Evolutionary conservation across 2,113 vertebrate species (phyloP).

Genomic region (Hucho hucho): DNA sequence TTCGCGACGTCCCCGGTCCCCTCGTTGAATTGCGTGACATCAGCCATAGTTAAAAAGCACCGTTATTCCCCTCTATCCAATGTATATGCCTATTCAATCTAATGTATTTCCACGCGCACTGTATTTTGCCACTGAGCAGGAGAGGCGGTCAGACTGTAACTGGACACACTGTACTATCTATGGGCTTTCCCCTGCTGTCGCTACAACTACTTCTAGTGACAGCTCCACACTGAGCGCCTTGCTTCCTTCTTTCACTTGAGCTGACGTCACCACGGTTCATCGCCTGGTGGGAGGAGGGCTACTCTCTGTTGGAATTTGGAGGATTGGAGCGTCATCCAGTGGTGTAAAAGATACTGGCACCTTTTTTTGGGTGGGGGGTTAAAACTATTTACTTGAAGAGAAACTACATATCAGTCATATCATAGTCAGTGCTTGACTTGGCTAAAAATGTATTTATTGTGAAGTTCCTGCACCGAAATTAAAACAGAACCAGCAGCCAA

Average conservation of each 20-base stretch:
- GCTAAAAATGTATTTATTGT: too few species aligned
- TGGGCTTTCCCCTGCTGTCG: slow-evolving; percentile 57
- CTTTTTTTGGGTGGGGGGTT: too few species aligned
- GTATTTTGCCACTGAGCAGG: slow-evolving; percentile 25
- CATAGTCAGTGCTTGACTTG: too few species aligned
- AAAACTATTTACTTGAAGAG: too few species aligned
- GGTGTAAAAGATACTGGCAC: slow-evolving; percentile 1
- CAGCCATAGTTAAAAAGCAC: slow-evolving; percentile 79
- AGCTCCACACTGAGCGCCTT: slow-evolving; percentile 34
- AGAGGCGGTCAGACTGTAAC: slow-evolving; percentile 21
- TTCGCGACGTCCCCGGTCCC: slow-evolving; percentile 83
- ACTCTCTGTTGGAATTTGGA: background rate
- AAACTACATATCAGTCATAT: too few species aligned
- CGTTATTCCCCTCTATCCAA: slow-evolving; percentile 20
- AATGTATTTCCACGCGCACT: slow-evolving; percentile 20
- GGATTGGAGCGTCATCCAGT: slow-evolving; percentile 37
- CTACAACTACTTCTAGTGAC: slow-evolving; percentile 57
- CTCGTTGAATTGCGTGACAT: slow-evolving; percentile 79
- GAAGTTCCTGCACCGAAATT: too few species aligned
- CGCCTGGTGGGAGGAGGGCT: slow-evolving; percentile 37
- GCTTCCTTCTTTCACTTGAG: slow-evolving; percentile 51
- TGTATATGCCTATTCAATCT: slow-evolving; percentile 12
- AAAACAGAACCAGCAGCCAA: too few species aligned
- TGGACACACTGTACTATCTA: slow-evolving; percentile 41
- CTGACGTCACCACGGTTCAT: slow-evolving; percentile 59